phyloP scores from a whole-genome alignment of 2,113 vertebrate genomes.

The Apodemus sylvaticus region DNA sequence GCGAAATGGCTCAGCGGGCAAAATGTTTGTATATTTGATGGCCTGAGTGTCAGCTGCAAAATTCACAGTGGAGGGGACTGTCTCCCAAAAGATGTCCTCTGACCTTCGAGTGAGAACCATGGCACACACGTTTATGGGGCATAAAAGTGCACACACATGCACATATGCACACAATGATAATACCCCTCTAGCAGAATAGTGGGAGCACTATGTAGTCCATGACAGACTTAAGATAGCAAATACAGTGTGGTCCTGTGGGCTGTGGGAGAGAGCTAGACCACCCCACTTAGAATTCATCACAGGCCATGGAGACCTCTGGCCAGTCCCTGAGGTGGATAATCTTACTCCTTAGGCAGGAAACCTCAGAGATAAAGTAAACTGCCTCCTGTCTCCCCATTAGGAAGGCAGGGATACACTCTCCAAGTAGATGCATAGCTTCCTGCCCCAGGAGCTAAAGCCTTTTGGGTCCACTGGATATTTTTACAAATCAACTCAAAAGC shows the following conservation, averaged over 20 bases:
- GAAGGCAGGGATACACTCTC: neutral
- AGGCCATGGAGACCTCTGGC: neutral
- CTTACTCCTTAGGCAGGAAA: neutral
- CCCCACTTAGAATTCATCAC: neutral
- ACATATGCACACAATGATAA: neutral
- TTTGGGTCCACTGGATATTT: neutral
- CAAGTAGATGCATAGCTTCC: accelerated
- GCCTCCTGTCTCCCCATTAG: too few species aligned
- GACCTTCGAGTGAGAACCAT: neutral
- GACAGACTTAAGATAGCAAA: neutral
- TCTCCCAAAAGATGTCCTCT: neutral
- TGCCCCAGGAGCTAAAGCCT: neutral
- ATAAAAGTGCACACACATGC: neutral
- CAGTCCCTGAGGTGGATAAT: neutral
- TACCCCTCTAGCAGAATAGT: neutral
- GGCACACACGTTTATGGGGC: neutral
- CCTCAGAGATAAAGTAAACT: neutral
- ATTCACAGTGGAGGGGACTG: neutral
- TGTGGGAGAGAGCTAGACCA: neutral
- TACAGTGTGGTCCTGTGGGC: neutral
- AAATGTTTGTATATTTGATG: neutral
- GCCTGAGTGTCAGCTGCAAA: neutral
- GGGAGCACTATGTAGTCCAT: neutral
- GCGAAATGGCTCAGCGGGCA: neutral
- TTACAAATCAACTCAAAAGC: neutral